Percentiles rank a stretch among this genome's conserved stretches.
These are phyloP conservation scores for Thecophora atra DNA, from an alignment of 2,888 invertebrate species.

Conservation along the genomic window DNA sequence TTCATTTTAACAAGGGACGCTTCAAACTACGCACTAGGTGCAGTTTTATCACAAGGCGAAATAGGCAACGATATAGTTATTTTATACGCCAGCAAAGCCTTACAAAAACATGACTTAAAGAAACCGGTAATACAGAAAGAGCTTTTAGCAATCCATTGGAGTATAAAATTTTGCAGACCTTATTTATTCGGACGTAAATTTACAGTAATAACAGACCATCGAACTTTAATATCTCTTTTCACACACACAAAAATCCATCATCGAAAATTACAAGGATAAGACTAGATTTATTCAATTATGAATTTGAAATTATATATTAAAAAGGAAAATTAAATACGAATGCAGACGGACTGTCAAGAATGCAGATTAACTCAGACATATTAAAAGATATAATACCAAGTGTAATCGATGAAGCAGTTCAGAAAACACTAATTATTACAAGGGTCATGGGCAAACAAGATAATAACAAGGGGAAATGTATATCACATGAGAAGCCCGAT, in stretches of 20 bases:
- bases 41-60: too few relatives aligned
- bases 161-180: too few relatives aligned
- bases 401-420: background rate
- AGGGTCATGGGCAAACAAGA: background rate
- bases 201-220: slow-evolving; percentile 10
- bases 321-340: slow-evolving; percentile 2
- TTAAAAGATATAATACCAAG: background rate
- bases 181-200: slow-evolving; percentile 13
- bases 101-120: too few relatives aligned
- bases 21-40: too few relatives aligned
- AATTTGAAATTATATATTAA: slow-evolving; percentile 6
- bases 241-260: slow-evolving; percentile 19
- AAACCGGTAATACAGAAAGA: too few relatives aligned
- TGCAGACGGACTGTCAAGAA: slow-evolving; percentile 4
- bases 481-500: background rate
- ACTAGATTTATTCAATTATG: background rate
- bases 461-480: background rate
- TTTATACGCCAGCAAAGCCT: too few relatives aligned
- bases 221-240: slow-evolving; percentile 3
- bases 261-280: slow-evolving; percentile 9
- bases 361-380: slow-evolving; percentile 1
- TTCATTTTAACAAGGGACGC: too few relatives aligned
- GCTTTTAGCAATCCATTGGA: too few relatives aligned
- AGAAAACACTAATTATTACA: background rate
- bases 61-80: too few relatives aligned